A percentile compares a stretch with the other conserved stretches of the same genome.
phyloP scores from a whole-genome alignment of 2,888 invertebrate species.

The Acanthacorydalis orientalis region DNA sequence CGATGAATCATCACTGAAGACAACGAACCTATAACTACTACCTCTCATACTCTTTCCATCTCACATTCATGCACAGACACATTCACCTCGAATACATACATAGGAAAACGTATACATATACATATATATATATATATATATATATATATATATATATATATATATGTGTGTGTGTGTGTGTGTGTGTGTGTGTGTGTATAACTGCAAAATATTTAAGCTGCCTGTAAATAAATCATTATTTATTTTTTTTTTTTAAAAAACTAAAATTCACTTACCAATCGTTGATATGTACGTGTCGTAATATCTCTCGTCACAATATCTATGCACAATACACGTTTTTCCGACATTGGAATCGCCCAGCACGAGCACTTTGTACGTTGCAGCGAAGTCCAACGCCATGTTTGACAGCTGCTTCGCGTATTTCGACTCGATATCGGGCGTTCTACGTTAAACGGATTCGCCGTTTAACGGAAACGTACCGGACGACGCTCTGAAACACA shows the following conservation, averaged over 20 bases:
- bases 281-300: conserved; percentile 84
- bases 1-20: no score
- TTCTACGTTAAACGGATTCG: conserved; percentile 2
- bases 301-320: conserved; percentile 78
- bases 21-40: no score
- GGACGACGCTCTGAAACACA: not conserved
- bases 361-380: conserved; percentile 74
- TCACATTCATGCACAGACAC: no score
- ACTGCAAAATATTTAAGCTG: not conserved
- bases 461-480: not conserved
- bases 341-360: conserved; percentile 81
- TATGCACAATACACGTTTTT: conserved; percentile 78
- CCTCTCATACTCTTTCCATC: no score
- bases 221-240: not conserved
- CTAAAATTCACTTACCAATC: conserved; percentile 50
- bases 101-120: no score
- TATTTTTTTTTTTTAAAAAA: not conserved
- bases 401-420: conserved; percentile 13
- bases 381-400: conserved; percentile 75
- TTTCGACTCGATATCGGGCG: not conserved
- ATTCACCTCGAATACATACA: no score
- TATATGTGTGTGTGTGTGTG: no score
- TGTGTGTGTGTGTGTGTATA: not conserved
- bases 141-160: no score
- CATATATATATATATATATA: no score